Conservation (phyloP, 2,113 vertebrate species). For the Lycaon pictus region DNA sequence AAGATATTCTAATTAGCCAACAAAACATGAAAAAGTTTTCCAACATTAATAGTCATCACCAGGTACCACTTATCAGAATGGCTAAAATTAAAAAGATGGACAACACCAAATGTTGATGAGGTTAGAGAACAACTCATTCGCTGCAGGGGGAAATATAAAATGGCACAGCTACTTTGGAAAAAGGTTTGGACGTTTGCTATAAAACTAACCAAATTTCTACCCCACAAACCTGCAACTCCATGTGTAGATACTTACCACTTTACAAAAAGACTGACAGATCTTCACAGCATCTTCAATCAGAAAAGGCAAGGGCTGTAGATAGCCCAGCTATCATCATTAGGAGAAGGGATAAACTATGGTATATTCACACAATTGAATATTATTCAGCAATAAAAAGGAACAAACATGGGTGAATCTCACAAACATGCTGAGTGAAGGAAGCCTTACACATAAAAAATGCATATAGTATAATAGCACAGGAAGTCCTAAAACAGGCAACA, state of each 20-base stretch:
- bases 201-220: neutral
- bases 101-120: neutral
- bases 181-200: neutral
- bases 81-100: slow-evolving; percentile 32
- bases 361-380: neutral
- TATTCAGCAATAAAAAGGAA: neutral
- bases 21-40: neutral
- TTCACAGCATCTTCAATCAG: neutral
- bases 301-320: neutral
- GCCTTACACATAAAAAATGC: neutral
- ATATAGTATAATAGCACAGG: neutral
- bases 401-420: neutral
- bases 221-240: neutral
- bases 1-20: neutral
- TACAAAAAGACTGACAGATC: neutral
- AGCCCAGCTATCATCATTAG: neutral
- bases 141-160: neutral
- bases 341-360: neutral
- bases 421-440: neutral
- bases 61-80: neutral
- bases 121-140: neutral
- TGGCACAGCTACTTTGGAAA: neutral
- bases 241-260: neutral
- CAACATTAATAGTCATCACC: neutral
- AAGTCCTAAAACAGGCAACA: neutral